Conservation (phyloP, 2,113 vertebrate species). For the Empidonax alnorum region DNA sequence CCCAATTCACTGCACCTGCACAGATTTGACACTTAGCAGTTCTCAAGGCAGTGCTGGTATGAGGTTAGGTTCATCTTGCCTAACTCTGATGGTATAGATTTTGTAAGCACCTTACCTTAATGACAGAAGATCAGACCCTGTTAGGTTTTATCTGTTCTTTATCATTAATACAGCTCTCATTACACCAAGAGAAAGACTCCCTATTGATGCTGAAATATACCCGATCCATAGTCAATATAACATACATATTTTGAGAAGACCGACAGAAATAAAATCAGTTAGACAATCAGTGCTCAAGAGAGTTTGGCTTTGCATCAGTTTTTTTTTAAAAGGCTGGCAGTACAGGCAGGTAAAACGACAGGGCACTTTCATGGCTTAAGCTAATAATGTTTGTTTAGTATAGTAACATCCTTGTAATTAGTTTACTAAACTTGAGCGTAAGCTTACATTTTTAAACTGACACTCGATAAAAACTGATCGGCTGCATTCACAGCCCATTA, state of each 20-base stretch:
- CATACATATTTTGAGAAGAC: neutral
- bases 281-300: neutral
- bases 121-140: neutral
- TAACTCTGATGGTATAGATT: neutral
- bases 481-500: neutral
- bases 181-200: neutral
- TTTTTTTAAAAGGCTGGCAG: neutral
- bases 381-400: neutral
- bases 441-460: neutral
- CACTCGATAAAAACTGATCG: neutral
- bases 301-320: neutral
- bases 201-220: neutral
- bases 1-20: neutral
- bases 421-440: neutral
- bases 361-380: neutral
- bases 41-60: neutral
- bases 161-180: neutral
- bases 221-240: neutral
- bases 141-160: neutral
- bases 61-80: neutral
- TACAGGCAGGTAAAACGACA: neutral
- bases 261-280: neutral
- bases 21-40: neutral
- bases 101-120: neutral
- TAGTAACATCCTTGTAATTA: neutral